Base-by-base conservation (phyloP, 2,888 invertebrate species). In the Blera fallax region DNA sequence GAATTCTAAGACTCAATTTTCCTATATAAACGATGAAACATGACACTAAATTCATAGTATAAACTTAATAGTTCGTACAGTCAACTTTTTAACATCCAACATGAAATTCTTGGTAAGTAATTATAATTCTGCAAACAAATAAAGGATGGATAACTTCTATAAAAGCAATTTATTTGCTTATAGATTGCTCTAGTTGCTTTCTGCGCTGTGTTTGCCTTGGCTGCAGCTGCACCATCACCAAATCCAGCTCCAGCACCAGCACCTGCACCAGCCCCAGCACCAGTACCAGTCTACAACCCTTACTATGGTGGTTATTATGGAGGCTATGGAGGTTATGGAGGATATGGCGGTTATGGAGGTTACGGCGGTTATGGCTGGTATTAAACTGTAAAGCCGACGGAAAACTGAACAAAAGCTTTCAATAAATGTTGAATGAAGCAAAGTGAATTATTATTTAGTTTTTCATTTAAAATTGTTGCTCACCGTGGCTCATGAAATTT, bases 51-150 rank as follows among this genome's bases (percentile, higher is more conserved):
- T 8, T 60, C 40, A 40, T 60, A 40, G 40, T 40, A 60, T 52
- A 7, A 6, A 52, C 29, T 29, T 29, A 3, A 14, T 27, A 34
- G 14, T 56, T 40, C 21, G 7, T 18, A 48, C 58, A 58, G 10
- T 54, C 21, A 24, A 56, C 40, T 16, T 40, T 11, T 14, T 37
- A 24, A 60, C 16, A 32, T 40, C 10, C n/a, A 79, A 72, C 43
- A 79, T 79, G 79, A 79, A 79, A 56, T 58, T 72, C 56, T 16
- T 72, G 16, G 72, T 76, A 76, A 76, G 76, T 76, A 18, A 27
- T 1, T 32, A 8, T 7, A 1, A 32, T 8, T 10, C 8, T 2
- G 0, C 10, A 32, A 11, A 7, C 8, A 7, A 34, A 16, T 14
- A 16, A 50, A 62, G 34, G 40, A n/a, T n/a, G n/a, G n/a, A 73